Base-by-base conservation (phyloP, 1,140 invertebrate genomes). In the Halesus radiatus region DNA sequence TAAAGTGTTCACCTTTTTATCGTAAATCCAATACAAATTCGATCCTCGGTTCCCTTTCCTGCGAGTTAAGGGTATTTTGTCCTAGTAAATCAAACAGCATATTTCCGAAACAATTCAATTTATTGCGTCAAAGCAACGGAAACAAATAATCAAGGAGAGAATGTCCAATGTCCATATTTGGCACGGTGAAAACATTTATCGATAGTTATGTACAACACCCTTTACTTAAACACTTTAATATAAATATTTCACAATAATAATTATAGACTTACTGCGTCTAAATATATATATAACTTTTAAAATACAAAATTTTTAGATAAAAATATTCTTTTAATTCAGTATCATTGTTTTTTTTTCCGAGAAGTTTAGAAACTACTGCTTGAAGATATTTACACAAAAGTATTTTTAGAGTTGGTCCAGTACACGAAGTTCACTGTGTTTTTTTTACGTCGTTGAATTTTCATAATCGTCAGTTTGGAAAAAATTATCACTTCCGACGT, bases 131-230 rank as follows among this genome's bases (percentile, higher is more conserved):
- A 74, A 26, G 50, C 70, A 74, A 74, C 52, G 53, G 70, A 74
- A 74, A 56, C 70, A 74, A 54, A 73, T 23, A 53, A 54, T 73
- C 52, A 73, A 23, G 70, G 3, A 56, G 53, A 74, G 15, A 26
- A 54, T 56, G 70, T 74, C 70, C 70, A 26, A 54, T 56, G 70
- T 74, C 70, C 70, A 26, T 54, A 64, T 82, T 82, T 82, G 80
- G 80, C 80, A 82, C 80, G 79, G 37, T 70, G 32, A 82, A 81
- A 78, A 77, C 77, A 79, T 26, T 58, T 79, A 60, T 58, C 58
- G 23, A 75, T 37, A 45, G n/a, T 56, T 37, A 58, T 64, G 20
- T 70, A 68, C 60, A 78, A 76, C 52, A 76, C 58, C 18, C 70
- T 70, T 54, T 70, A 45, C 70, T 74, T 53, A 74, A 53, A 54